Base-by-base conservation (phyloP, 2,113 vertebrate genomes). In the Microtus ochrogaster region DNA sequence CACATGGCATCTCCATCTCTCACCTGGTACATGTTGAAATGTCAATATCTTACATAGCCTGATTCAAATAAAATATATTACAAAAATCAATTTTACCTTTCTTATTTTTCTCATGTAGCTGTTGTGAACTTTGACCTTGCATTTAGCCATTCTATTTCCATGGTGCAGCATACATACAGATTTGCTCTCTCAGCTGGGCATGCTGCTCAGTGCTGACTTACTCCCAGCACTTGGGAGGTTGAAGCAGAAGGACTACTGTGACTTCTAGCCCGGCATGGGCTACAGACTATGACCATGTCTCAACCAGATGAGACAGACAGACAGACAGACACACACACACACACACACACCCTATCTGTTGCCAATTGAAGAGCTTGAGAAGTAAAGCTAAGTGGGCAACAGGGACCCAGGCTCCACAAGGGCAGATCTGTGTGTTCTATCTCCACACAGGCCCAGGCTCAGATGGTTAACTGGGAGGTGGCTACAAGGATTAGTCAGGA, bases 121-220 rank as follows among this genome's bases (percentile, higher is more conserved):
- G 13, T 7, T 6, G 17, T 4, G 41, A 63, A 52, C 16, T 17
- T 7, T 66, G 22, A 21, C 9, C 70, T 83, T 28, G 14, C 3
- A 24, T 26, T 5, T 39, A 10, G 14, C 52, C 19, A 14, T 39
- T 47, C 0, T 47, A 49, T 49, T 58, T 81, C 44, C 21, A 9
- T 0, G 5, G 1, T n/a, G 41, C 1, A 12, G 28, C 11, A 5
- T 3, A 28, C 0, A 28, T 0, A 5, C 5, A 49, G 24, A 39
- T 5, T 14, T 21, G 28, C 19, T 28, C 47, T 30, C 22, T 16
- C 19, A 66, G 83, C 28, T 66, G 63, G 28, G 83, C 26, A 86
- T 22, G 83, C 63, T 65, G 10, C 63, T 86, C 83, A 36, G 6
- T 7, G 39, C 14, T 65, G 58, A 8, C 16, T 36, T 49, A 36